These are phyloP conservation scores for Blera fallax DNA, from an alignment of 2,888 invertebrate species.

Conservation along the genomic window DNA sequence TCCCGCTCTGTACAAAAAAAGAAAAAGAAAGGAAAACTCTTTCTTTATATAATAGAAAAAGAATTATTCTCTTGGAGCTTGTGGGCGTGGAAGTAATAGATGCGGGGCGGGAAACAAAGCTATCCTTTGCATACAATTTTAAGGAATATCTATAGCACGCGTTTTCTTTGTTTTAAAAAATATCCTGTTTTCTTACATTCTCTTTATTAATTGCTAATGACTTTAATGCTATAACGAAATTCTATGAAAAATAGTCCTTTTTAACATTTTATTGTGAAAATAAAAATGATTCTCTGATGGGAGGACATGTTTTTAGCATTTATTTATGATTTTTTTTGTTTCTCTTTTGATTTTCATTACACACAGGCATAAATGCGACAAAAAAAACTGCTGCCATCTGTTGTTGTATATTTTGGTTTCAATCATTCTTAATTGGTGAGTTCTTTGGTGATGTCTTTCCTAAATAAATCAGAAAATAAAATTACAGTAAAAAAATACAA, in stretches of 20 bases:
- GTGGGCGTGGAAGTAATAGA: conserved; percentile 41
- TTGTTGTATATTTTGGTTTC: conserved; percentile 36
- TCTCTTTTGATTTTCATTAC: conserved; percentile 2
- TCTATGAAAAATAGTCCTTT: conserved; percentile 44
- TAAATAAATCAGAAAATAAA: conserved; percentile 74
- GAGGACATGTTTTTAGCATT: neutral
- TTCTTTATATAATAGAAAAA: neutral
- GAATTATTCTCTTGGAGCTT: conserved; percentile 10
- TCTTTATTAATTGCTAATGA: conserved; percentile 37
- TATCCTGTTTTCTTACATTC: neutral
- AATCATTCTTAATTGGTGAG: conserved; percentile 75
- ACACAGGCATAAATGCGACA: conserved; percentile 54
- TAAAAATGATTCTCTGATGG: neutral
- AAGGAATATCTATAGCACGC: neutral
- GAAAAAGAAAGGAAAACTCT: too few species aligned
- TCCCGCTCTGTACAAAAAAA: conserved; percentile 42
- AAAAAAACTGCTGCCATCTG: conserved; percentile 46
- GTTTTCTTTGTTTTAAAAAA: neutral
- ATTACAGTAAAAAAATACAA: conserved; percentile 56
- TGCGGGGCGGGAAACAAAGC: conserved; percentile 25
- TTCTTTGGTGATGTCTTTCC: conserved; percentile 77
- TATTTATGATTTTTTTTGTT: conserved; percentile 2
- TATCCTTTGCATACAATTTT: conserved; percentile 10
- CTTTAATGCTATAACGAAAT: conserved; percentile 30
- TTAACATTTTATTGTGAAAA: conserved; percentile 6